A percentile compares a stretch with the other conserved stretches of the same genome.
These are phyloP conservation scores for Onychorhynchus coronatus DNA, from an alignment of 2,113 vertebrate genomes.

Conservation along the genomic window DNA sequence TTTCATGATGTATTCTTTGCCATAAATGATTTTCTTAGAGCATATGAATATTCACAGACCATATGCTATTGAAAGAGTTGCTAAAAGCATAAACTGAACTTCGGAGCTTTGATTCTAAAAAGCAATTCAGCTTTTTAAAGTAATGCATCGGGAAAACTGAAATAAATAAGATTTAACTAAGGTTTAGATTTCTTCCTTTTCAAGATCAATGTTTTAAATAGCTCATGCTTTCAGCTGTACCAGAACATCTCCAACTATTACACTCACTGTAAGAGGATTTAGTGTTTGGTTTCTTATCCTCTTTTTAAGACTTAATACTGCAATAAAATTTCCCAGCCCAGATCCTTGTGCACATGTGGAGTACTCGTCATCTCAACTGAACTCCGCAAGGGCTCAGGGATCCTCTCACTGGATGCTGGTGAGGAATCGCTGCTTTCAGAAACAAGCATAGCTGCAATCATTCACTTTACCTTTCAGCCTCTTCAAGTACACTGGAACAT, in stretches of 20 bases:
- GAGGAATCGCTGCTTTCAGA: not conserved
- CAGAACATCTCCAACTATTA: not conserved
- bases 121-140: slow-evolving; percentile 12
- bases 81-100: not conserved
- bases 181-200: not conserved
- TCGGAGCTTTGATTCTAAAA: slow-evolving; percentile 3
- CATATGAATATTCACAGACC: slow-evolving; percentile 22
- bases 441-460: slow-evolving; percentile 48
- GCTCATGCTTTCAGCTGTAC: not conserved
- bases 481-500: slow-evolving; percentile 93
- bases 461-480: slow-evolving; percentile 91
- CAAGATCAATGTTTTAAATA: not conserved
- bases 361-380: not conserved
- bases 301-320: not conserved
- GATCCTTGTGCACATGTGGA: not conserved
- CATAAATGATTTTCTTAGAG: not conserved
- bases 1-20: not conserved
- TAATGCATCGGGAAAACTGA: not conserved
- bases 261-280: not conserved
- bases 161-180: not conserved
- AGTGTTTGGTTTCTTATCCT: not conserved
- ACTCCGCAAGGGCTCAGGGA: not conserved
- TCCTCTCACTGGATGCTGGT: not conserved
- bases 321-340: not conserved
- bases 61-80: not conserved